Evolutionary conservation across 2,888 invertebrate genomes (phyloP).

Genomic region (Plagodis dolabraria): DNA sequence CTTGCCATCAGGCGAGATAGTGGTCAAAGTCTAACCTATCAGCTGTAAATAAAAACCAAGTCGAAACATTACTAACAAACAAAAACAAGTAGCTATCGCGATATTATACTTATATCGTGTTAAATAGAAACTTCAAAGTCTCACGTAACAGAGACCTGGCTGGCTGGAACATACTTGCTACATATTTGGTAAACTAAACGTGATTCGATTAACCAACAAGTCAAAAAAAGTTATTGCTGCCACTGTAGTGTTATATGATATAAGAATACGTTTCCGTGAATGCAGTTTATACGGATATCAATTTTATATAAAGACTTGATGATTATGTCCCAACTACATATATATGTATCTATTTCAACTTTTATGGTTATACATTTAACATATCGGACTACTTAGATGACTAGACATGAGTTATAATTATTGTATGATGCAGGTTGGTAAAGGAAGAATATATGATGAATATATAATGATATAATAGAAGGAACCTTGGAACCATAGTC

Average conservation of each 20-base stretch:
- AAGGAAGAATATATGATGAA: no score
- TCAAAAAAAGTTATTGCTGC: neutral
- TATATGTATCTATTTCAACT: neutral
- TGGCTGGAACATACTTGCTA: neutral
- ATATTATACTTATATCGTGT: neutral
- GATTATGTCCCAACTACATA: neutral
- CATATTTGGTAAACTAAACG: constrained; percentile 13
- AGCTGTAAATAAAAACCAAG: no score
- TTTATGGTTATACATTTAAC: no score
- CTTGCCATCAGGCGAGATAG: no score
- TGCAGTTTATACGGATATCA: constrained; percentile 1
- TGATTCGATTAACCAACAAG: constrained; percentile 10
- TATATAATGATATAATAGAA: no score
- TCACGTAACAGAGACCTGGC: constrained; percentile 6
- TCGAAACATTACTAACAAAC: neutral
- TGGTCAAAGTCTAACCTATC: no score
- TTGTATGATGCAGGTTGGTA: no score
- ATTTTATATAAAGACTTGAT: constrained; percentile 3
- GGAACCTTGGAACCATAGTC: no score
- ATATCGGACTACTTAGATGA: no score
- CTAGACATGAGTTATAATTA: no score
- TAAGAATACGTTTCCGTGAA: neutral
- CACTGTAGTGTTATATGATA: constrained; percentile 10
- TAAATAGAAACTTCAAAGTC: constrained; percentile 13
- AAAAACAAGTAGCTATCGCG: neutral